Conservation (phyloP, 2,113 vertebrate genomes). For the Cyprinodon tularosa region DNA sequence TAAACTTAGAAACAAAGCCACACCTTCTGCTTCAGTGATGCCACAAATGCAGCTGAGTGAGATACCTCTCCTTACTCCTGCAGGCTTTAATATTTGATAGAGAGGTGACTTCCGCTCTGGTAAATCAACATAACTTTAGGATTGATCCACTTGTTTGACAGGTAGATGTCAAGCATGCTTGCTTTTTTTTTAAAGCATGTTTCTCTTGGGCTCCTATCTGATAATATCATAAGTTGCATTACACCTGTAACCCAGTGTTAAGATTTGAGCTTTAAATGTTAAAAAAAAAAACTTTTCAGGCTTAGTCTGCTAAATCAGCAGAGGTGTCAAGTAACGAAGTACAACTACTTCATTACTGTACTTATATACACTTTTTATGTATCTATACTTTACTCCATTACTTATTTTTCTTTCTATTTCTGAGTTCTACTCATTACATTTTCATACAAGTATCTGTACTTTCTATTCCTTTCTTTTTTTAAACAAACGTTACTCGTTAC, state of each 20-base stretch:
- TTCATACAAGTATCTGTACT: too few relatives aligned
- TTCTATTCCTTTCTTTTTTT: too few relatives aligned
- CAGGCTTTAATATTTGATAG: neutral
- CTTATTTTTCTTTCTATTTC: too few relatives aligned
- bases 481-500: too few relatives aligned
- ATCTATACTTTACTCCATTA: too few relatives aligned
- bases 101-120: neutral
- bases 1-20: neutral
- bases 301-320: neutral
- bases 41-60: neutral
- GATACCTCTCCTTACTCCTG: neutral
- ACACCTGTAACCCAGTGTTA: neutral
- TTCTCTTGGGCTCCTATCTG: neutral
- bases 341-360: too few relatives aligned
- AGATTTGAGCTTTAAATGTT: neutral
- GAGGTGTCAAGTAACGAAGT: too few relatives aligned
- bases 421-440: too few relatives aligned
- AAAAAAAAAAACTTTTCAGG: constrained; percentile 9
- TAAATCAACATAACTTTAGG: constrained; percentile 10
- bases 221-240: neutral
- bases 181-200: neutral
- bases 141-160: constrained; percentile 9
- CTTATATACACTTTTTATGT: too few relatives aligned
- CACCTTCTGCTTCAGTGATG: neutral
- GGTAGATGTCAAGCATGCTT: neutral